Evolutionary conservation across 2,888 invertebrate species (phyloP).

Genomic region (Phragmatobia fuliginosa): DNA sequence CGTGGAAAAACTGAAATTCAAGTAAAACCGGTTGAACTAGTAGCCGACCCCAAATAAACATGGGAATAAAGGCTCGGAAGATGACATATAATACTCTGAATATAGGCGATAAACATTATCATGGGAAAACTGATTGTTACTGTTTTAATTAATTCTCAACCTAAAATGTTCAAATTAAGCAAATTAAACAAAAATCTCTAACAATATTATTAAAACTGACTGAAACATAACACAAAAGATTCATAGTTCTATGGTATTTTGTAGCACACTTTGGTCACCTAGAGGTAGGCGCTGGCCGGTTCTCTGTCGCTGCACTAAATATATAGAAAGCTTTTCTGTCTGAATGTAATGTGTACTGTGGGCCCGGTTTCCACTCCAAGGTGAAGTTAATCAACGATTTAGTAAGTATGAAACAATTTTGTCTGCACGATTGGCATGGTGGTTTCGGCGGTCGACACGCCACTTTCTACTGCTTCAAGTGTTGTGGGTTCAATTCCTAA

Average conservation of each 20-base stretch:
- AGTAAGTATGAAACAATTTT: constrained; percentile 52
- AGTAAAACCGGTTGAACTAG: no score
- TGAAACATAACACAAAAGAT: constrained; percentile 28
- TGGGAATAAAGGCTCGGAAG: no score
- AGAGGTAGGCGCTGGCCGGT: constrained; percentile 69
- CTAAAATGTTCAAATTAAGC: neutral
- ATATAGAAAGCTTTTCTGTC: constrained; percentile 64
- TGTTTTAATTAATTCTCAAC: no score
- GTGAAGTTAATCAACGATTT: constrained; percentile 58
- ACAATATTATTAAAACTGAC: neutral
- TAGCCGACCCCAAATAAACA: no score
- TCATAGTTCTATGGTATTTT: constrained; percentile 64
- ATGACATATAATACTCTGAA: no score
- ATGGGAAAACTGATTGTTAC: neutral
- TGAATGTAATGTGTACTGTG: constrained; percentile 59
- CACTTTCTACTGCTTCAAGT: no score
- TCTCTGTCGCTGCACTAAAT: constrained; percentile 64
- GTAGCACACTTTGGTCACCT: constrained; percentile 66
- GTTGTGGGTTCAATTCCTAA: no score
- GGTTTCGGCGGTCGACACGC: no score
- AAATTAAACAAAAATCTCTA: neutral
- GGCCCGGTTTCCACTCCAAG: constrained; percentile 57
- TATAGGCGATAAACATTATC: neutral
- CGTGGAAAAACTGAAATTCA: no score
- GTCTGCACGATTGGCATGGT: no score